These are phyloP conservation scores for Pangasius sanitwongsei DNA, from an alignment of 2,797 vertebrate genomes.

Conservation along the genomic window DNA sequence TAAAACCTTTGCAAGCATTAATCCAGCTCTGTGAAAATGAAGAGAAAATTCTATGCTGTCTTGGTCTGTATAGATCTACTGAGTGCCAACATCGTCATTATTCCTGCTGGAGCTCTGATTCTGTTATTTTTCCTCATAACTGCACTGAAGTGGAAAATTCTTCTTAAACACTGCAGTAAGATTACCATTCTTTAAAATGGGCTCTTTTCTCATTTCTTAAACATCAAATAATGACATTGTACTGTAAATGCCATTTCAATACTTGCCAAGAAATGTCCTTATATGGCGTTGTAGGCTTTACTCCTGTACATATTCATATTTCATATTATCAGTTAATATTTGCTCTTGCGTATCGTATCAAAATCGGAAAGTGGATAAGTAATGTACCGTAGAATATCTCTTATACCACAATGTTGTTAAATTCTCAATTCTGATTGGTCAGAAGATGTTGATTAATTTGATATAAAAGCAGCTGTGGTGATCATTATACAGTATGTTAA, in stretches of 20 bases:
- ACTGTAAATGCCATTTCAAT: neutral
- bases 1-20: too few species aligned
- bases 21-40: neutral
- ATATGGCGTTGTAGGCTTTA: neutral
- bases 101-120: slow-evolving; percentile 16
- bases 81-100: neutral
- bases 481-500: too few species aligned
- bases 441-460: neutral
- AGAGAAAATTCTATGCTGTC: neutral
- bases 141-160: slow-evolving; percentile 21
- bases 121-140: neutral
- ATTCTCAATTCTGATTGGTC: neutral
- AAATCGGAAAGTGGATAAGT: neutral
- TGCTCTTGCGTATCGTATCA: neutral
- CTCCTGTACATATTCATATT: neutral
- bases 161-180: slow-evolving; percentile 15
- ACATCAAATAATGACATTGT: neutral
- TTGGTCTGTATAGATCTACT: slow-evolving; percentile 12
- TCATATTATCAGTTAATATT: neutral
- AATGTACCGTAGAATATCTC: neutral
- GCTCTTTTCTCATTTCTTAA: neutral
- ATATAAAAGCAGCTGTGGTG: too few species aligned
- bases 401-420: neutral
- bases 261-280: neutral
- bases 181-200: neutral